Percentiles rank a stretch among this genome's conserved stretches.
Conservation (phyloP, 2,113 vertebrate genomes). For the Ammodytes dubius region DNA sequence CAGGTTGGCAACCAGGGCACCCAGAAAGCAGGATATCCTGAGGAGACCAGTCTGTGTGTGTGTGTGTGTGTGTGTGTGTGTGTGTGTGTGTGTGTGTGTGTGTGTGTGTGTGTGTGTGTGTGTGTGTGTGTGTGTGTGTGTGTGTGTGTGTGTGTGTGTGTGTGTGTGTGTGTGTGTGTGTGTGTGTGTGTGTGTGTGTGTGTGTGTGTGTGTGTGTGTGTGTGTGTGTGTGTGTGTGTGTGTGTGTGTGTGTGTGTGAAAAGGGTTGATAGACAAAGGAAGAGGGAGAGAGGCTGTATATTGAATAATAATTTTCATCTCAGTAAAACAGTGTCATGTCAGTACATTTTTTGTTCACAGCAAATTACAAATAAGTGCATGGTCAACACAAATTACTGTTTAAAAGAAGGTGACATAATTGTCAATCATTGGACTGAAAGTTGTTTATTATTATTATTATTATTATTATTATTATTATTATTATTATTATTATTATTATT, state of each 20-base stretch:
- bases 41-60: slow-evolving; percentile 17
- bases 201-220: no score
- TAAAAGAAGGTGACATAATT: slow-evolving; percentile 21
- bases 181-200: not conserved
- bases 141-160: no score
- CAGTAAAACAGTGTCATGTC: not conserved
- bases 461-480: no score
- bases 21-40: slow-evolving; percentile 74
- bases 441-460: not conserved
- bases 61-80: slow-evolving; percentile 22
- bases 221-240: no score
- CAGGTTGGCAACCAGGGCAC: slow-evolving; percentile 52
- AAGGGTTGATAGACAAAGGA: not conserved
- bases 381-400: slow-evolving; percentile 17
- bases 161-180: no score
- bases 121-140: not conserved
- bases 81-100: not conserved
- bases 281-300: slow-evolving; percentile 7
- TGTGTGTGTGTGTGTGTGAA: not conserved
- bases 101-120: not conserved
- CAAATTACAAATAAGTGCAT: slow-evolving; percentile 3
- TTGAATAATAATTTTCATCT: slow-evolving; percentile 12
- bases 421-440: not conserved
- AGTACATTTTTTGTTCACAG: not conserved
- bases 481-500: no score